Conservation (phyloP, 2,888 invertebrate species). For the Drosophila borealis region DNA sequence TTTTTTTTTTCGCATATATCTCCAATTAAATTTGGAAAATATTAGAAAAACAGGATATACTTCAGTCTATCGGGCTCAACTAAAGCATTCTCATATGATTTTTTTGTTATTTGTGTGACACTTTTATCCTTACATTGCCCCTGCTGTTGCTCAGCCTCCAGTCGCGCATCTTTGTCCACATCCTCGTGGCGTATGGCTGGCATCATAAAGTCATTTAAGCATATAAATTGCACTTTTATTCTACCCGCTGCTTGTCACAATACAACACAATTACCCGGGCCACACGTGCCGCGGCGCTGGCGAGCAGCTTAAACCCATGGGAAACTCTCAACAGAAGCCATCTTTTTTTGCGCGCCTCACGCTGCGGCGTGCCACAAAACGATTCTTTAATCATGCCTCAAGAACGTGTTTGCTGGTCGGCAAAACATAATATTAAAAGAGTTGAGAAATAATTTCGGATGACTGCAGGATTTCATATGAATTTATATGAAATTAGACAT, state of each 20-base stretch:
- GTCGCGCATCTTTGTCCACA: not conserved
- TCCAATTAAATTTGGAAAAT: no score
- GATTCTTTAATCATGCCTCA: conserved; percentile 24
- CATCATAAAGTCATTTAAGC: conserved; percentile 79
- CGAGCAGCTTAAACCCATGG: conserved; percentile 13
- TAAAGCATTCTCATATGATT: conserved; percentile 4
- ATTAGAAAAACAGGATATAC: not conserved
- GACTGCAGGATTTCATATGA: not conserved
- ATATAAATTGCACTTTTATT: conserved; percentile 78
- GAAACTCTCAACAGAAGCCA: conserved; percentile 18
- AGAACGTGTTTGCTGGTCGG: conserved; percentile 23
- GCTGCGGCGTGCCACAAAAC: conserved; percentile 12
- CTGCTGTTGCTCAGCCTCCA: conserved; percentile 7
- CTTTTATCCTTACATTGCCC: conserved; percentile 11
- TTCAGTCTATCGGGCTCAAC: not conserved
- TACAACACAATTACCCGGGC: conserved; percentile 63
- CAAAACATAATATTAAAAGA: not conserved
- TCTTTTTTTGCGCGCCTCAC: not conserved
- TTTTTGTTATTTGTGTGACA: conserved; percentile 3
- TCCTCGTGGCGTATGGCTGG: conserved; percentile 20
- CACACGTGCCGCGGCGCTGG: conserved; percentile 41
- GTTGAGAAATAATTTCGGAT: not conserved
- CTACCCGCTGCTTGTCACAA: conserved; percentile 60
- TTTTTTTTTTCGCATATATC: no score
- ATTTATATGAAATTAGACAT: not conserved